Conservation (phyloP, 2,888 invertebrate genomes). For the Ariolimax columbianus region DNA sequence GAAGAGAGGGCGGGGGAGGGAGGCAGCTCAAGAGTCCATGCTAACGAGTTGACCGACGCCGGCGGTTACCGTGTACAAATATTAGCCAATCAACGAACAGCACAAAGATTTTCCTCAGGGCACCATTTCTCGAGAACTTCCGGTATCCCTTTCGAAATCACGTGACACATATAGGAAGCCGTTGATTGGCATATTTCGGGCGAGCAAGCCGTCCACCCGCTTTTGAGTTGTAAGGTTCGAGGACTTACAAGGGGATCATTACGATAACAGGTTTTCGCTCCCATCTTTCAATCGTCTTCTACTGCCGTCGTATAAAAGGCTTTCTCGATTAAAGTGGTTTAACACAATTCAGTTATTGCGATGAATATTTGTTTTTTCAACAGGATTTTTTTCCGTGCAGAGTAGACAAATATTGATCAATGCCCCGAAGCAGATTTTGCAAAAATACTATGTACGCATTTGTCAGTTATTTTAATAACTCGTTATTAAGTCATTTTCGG, state of each 20-base stretch:
- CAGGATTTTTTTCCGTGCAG: too few relatives aligned
- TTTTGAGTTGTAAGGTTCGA: not conserved
- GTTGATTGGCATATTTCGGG: constrained; percentile 30
- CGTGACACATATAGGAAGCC: constrained; percentile 2
- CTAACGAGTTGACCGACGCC: constrained; percentile 38
- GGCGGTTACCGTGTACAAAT: constrained; percentile 19
- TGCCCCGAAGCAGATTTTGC: too few relatives aligned
- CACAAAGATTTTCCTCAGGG: constrained; percentile 32
- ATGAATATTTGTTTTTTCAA: too few relatives aligned
- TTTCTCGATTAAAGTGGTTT: not conserved
- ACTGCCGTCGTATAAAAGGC: not conserved
- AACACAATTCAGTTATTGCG: not conserved
- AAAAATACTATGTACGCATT: too few relatives aligned
- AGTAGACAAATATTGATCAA: too few relatives aligned
- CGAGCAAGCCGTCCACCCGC: not conserved
- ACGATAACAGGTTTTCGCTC: not conserved
- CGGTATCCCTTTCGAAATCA: constrained; percentile 24
- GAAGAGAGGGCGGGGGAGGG: not conserved
- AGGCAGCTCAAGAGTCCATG: not conserved
- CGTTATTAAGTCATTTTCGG: too few relatives aligned
- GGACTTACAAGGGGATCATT: constrained; percentile 10
- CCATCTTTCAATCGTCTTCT: constrained; percentile 17
- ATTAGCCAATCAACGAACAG: constrained; percentile 33
- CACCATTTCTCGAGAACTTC: constrained; percentile 30
- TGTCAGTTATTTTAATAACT: too few relatives aligned